These are phyloP conservation scores for Hemicrepidius hirtus DNA, from an alignment of 2,888 invertebrate genomes.

Conservation along the genomic window DNA sequence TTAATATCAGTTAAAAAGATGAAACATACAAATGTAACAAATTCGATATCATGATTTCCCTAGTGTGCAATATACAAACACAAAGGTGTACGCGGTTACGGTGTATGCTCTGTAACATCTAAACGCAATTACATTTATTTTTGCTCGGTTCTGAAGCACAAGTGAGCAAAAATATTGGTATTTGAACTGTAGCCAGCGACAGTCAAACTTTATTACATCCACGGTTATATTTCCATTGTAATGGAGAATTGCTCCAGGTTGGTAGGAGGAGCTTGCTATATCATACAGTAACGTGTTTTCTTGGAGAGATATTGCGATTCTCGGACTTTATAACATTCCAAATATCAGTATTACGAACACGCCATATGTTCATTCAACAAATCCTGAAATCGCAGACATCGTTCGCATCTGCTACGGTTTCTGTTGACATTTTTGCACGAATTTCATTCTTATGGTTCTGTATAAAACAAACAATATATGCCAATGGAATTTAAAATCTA, in stretches of 20 bases:
- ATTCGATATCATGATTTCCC: conserved; percentile 63
- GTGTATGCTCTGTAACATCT: conserved; percentile 52
- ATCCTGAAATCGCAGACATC: conserved; percentile 53
- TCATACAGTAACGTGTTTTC: conserved; percentile 53
- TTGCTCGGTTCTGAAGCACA: conserved; percentile 18
- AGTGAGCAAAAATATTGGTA: conserved; percentile 28
- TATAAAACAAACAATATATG: conserved; percentile 5
- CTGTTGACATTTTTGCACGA: conserved; percentile 33
- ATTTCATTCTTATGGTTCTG: conserved; percentile 11
- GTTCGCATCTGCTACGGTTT: conserved; percentile 38
- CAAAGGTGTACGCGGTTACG: conserved; percentile 50
- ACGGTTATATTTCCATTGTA: conserved; percentile 24
- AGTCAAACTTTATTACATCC: conserved; percentile 34
- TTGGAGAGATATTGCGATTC: conserved; percentile 62
- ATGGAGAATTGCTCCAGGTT: conserved; percentile 31
- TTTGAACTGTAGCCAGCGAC: conserved; percentile 19
- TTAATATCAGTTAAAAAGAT: conserved; percentile 38
- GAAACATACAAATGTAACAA: conserved; percentile 31
- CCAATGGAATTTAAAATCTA: no score
- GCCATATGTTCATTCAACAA: conserved; percentile 65
- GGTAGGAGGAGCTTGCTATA: conserved; percentile 55
- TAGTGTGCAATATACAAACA: conserved; percentile 56
- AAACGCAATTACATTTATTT: conserved; percentile 57
- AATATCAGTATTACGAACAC: conserved; percentile 61
- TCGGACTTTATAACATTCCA: conserved; percentile 61